These are phyloP conservation scores for Synanceia verrucosa DNA, from an alignment of 2,797 vertebrate species.

Conservation along the genomic window DNA sequence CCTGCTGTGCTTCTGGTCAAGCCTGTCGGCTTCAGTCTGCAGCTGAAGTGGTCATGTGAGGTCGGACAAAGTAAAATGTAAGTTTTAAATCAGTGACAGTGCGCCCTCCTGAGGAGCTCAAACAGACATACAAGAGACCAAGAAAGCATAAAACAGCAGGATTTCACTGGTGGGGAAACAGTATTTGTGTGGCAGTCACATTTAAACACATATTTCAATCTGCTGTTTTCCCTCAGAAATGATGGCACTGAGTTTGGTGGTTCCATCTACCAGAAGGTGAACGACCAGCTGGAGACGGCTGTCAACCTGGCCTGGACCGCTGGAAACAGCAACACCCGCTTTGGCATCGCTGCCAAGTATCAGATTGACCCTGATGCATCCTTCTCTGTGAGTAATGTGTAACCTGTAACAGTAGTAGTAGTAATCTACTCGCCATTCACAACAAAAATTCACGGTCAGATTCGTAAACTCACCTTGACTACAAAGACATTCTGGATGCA, in stretches of 20 bases:
- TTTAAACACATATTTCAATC: not conserved
- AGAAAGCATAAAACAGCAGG: not conserved
- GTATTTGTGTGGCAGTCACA: not conserved
- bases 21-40: constrained; percentile 37
- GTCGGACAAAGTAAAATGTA: constrained; percentile 25
- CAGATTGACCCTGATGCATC: constrained; percentile 94
- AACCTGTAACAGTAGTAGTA: not conserved
- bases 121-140: not conserved
- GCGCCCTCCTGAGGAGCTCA: not conserved
- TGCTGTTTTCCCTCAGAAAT: constrained; percentile 80
- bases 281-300: constrained; percentile 94
- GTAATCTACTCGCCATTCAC: not conserved
- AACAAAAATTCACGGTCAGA: not conserved
- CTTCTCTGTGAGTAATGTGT: constrained; percentile 89
- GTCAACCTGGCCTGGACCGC: constrained; percentile 98
- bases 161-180: not conserved
- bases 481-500: not conserved
- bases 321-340: constrained; percentile 98
- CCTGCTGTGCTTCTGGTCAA: constrained; percentile 44
- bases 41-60: constrained; percentile 24
- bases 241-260: constrained; percentile 98
- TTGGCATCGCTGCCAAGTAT: constrained; percentile 97
- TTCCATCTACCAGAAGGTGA: constrained; percentile 99
- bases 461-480: not conserved
- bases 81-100: constrained; percentile 8